Percentiles rank a stretch among this genome's conserved stretches.
These are phyloP conservation scores for Podabrus alpinus DNA, from an alignment of 2,888 invertebrate genomes.

Conservation along the genomic window DNA sequence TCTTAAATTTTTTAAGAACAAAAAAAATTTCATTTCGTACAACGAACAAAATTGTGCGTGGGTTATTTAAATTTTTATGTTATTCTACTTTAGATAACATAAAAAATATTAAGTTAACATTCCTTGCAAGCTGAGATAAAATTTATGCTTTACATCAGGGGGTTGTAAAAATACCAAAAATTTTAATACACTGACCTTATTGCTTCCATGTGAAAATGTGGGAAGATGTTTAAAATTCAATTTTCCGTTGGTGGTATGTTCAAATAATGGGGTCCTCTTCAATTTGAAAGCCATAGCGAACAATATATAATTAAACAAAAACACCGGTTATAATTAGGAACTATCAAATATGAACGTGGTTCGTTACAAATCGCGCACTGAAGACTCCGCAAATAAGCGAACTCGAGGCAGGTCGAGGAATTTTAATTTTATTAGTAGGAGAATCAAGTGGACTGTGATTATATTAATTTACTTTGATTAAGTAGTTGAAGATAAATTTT, in stretches of 20 bases:
- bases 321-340: background rate
- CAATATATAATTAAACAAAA: background rate
- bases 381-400: background rate
- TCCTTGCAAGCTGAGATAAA: background rate
- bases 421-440: background rate
- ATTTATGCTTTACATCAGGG: background rate
- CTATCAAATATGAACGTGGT: background rate
- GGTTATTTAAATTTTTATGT: background rate
- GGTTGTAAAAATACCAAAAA: background rate
- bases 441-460: background rate
- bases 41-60: background rate
- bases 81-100: background rate
- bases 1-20: too few relatives aligned
- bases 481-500: background rate
- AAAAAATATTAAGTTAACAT: background rate
- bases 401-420: background rate
- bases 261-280: background rate
- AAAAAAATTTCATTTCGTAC: too few relatives aligned
- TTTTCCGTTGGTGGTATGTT: background rate
- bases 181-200: background rate
- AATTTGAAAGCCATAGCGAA: background rate
- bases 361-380: background rate
- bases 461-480: background rate
- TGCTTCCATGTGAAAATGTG: background rate
- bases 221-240: background rate